Conservation (phyloP, 2,888 invertebrate genomes). For the Nemapogon koenigi region DNA sequence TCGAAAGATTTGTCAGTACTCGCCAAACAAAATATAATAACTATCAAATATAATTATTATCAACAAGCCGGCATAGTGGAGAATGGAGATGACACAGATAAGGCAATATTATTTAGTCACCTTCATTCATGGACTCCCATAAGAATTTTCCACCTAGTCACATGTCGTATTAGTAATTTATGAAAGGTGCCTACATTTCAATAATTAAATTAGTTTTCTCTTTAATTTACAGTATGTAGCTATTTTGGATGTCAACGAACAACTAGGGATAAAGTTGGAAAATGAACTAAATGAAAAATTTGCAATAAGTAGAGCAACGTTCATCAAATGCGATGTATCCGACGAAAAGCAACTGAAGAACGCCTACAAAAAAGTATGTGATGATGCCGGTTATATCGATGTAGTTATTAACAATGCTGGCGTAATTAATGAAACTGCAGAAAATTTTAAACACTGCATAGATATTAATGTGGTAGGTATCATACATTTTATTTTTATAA, state of each 20-base stretch:
- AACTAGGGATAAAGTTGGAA: background rate
- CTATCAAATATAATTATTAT: too few species aligned
- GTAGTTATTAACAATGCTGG: constrained; percentile 11
- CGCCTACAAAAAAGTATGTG: background rate
- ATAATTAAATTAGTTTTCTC: too few species aligned
- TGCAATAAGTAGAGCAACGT: constrained; percentile 1
- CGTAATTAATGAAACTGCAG: constrained; percentile 4
- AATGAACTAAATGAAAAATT: constrained; percentile 1
- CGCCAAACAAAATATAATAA: too few species aligned
- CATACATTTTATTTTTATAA: background rate
- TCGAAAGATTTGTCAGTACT: too few species aligned
- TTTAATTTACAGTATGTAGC: constrained; percentile 8
- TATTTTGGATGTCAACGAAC: constrained; percentile 2
- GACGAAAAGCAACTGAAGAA: constrained; percentile 4
- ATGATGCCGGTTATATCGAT: constrained; percentile 4
- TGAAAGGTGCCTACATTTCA: too few species aligned
- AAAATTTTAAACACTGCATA: constrained; percentile 4
- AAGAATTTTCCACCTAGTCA: too few species aligned
- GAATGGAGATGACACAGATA: too few species aligned
- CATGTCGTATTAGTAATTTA: too few species aligned
- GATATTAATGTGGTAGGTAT: constrained; percentile 9
- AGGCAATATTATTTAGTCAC: too few species aligned
- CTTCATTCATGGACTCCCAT: too few species aligned
- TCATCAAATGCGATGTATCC: constrained; percentile 6
- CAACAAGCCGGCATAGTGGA: too few species aligned